These are phyloP conservation scores for Torymus texanus DNA, from an alignment of 2,888 invertebrate species.

Conservation along the genomic window DNA sequence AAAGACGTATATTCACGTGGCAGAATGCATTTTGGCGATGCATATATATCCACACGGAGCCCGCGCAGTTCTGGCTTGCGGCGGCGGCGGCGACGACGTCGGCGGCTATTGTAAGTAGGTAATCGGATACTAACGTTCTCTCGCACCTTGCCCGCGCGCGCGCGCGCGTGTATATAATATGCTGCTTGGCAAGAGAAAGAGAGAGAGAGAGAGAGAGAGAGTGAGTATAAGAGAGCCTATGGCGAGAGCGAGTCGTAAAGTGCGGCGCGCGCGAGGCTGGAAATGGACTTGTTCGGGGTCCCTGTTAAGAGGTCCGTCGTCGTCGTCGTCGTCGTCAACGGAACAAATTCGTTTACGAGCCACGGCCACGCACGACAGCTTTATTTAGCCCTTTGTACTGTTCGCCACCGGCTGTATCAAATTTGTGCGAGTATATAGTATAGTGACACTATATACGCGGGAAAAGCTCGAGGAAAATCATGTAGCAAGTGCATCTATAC, in stretches of 20 bases:
- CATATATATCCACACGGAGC: no score
- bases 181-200: not conserved
- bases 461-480: not conserved
- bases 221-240: no score
- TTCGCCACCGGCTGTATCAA: no score
- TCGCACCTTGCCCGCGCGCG: not conserved
- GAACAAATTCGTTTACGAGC: slow-evolving; percentile 48
- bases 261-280: slow-evolving; percentile 40
- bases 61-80: no score
- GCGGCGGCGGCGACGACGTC: not conserved
- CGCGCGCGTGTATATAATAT: slow-evolving; percentile 19
- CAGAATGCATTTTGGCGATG: no score
- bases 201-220: no score
- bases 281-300: slow-evolving; percentile 34
- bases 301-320: slow-evolving; percentile 29
- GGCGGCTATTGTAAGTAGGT: slow-evolving; percentile 25
- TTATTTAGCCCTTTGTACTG: not conserved
- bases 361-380: slow-evolving; percentile 37
- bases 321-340: slow-evolving; percentile 21
- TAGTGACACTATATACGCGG: no score
- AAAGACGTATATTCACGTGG: slow-evolving; percentile 13
- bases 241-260: slow-evolving; percentile 59
- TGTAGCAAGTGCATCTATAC: not conserved
- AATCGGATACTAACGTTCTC: slow-evolving; percentile 30
- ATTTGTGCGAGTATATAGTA: no score